Conservation (phyloP, 2,888 invertebrate species). For the Heterodera filipjevi region DNA sequence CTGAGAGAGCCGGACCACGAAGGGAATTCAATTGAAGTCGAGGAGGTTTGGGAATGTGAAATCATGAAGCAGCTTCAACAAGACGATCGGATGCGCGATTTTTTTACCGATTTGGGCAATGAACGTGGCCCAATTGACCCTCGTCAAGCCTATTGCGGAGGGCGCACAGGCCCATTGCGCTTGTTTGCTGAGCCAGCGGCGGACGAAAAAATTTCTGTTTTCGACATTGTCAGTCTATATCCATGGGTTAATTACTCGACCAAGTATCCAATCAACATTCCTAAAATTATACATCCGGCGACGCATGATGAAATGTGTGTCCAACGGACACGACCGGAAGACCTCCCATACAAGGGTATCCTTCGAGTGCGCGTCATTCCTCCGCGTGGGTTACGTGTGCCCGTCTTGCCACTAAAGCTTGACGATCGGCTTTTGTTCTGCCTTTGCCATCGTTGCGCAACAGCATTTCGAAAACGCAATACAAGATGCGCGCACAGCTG, state of each 20-base stretch:
- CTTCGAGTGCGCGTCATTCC: conserved; percentile 8
- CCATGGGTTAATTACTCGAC: neutral
- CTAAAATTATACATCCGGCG: neutral
- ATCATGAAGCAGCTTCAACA: too few relatives aligned
- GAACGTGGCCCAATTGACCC: conserved; percentile 8
- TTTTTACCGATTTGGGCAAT: neutral
- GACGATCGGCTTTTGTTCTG: neutral
- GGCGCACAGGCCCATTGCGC: neutral
- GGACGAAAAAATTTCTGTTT: conserved; percentile 4
- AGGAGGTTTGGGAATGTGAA: conserved; percentile 12
- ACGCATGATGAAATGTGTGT: neutral
- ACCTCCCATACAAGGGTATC: conserved; percentile 8
- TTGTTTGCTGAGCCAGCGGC: neutral
- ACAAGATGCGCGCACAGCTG: neutral
- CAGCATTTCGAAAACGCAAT: neutral
- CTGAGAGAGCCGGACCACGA: neutral
- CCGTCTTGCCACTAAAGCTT: neutral
- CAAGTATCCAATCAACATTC: neutral
- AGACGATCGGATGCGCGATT: neutral
- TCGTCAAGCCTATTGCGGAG: conserved; percentile 9
- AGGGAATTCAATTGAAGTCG: neutral
- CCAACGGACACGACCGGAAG: too few relatives aligned
- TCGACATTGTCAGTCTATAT: conserved; percentile 5
- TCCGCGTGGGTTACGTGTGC: conserved; percentile 2
- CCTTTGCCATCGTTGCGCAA: conserved; percentile 7